A percentile compares a stretch with the other conserved stretches of the same genome.
Evolutionary conservation across 1,140 invertebrate genomes (phyloP).

Genomic region (Ostrea denselamellosa): DNA sequence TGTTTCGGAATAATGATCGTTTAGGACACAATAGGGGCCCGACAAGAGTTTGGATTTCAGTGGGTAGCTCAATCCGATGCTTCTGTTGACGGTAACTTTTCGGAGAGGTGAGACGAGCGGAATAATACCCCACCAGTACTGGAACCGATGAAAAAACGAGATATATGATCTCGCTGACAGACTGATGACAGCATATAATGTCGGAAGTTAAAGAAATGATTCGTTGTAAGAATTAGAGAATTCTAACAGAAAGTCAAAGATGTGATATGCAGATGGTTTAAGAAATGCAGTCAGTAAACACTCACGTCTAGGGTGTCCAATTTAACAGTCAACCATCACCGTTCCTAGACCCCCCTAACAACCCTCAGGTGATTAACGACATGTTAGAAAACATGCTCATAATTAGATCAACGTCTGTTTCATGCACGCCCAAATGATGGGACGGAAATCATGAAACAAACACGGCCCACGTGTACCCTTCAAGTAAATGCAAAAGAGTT

Average conservation of each 20-base stretch:
- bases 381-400: constrained; percentile 5
- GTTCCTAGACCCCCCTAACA: background rate
- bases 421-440: background rate
- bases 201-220: constrained; percentile 16
- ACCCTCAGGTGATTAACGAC: background rate
- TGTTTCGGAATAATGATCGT: background rate
- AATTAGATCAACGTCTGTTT: background rate
- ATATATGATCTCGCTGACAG: background rate
- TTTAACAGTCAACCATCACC: constrained; percentile 5
- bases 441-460: background rate
- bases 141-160: background rate
- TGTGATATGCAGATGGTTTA: background rate
- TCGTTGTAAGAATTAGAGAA: background rate
- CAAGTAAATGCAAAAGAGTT: no score
- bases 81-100: background rate
- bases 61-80: background rate
- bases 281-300: background rate
- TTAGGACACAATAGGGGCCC: background rate
- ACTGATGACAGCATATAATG: background rate
- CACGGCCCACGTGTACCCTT: no score
- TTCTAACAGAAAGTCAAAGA: background rate
- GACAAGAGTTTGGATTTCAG: constrained; percentile 28
- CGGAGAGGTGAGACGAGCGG: constrained; percentile 4
- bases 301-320: background rate
- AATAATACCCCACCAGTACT: constrained; percentile 11